Evolutionary conservation across 2,113 vertebrate genomes (phyloP).

Genomic region (Nothobranchius furzeri): DNA sequence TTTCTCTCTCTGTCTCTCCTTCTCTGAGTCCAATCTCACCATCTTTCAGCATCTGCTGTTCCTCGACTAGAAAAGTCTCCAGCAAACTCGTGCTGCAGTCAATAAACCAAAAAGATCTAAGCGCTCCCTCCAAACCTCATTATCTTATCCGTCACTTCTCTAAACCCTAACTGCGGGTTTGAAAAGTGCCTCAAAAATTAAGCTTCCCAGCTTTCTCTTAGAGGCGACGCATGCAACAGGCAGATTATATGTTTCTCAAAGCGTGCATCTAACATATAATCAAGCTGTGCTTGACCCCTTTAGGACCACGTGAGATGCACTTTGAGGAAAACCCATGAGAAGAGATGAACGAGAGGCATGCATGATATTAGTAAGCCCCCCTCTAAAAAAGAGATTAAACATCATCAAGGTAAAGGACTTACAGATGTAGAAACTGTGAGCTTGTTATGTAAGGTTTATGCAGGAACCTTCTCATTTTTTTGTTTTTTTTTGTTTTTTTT

Average conservation of each 20-base stretch:
- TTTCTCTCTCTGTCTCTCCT: conserved; percentile 18
- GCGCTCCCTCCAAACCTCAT: neutral
- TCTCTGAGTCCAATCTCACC: conserved; percentile 3
- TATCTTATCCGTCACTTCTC: neutral
- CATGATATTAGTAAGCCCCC: conserved; percentile 42
- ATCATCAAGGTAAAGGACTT: conserved; percentile 27
- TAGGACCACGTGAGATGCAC: conserved; percentile 15
- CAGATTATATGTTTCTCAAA: conserved; percentile 31
- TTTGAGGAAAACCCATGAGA: conserved; percentile 30
- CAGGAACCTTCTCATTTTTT: too few relatives aligned
- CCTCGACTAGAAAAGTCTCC: neutral
- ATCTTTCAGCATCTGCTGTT: conserved; percentile 14
- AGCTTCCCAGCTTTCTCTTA: conserved; percentile 9
- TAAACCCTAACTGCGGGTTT: conserved; percentile 2
- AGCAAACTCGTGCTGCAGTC: too few relatives aligned
- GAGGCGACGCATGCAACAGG: conserved; percentile 14
- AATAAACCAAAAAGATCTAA: neutral
- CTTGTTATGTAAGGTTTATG: neutral
- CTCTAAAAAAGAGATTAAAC: conserved; percentile 43
- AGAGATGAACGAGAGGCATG: conserved; percentile 42
- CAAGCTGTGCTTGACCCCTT: conserved; percentile 31
- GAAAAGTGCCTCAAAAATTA: conserved; percentile 12
- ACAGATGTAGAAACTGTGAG: neutral
- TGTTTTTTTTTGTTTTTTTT: too few relatives aligned
- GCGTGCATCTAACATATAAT: conserved; percentile 38